A percentile compares a stretch with the other conserved stretches of the same genome.
Evolutionary conservation across 2,113 vertebrate species (phyloP).

Genomic region (Garra rufa): DNA sequence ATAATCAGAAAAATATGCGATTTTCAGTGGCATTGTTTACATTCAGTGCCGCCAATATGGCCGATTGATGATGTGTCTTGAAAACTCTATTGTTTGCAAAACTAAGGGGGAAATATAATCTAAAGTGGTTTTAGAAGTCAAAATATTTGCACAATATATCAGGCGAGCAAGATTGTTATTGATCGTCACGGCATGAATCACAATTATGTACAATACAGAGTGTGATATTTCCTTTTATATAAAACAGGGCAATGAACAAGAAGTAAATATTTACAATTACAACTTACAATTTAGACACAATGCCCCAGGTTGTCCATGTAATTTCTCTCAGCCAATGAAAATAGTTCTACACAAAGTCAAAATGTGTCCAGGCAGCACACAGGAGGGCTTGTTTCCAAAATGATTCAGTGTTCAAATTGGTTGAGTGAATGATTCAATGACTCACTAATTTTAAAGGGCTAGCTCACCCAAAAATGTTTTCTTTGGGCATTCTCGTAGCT

Average conservation of each 20-base stretch:
- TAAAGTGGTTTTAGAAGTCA: background rate
- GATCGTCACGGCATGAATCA: background rate
- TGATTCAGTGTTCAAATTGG: background rate
- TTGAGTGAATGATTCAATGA: background rate
- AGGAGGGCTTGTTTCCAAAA: background rate
- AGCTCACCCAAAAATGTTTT: too few species aligned
- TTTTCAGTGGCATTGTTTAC: too few species aligned
- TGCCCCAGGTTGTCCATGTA: background rate
- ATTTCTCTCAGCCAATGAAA: background rate
- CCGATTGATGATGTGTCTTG: too few species aligned
- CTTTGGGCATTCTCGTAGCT: too few species aligned
- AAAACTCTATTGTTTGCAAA: background rate
- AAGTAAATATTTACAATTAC: background rate
- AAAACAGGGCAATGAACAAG: background rate
- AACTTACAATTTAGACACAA: conserved; percentile 1
- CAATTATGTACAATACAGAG: background rate
- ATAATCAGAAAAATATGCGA: too few species aligned
- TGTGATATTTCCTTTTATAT: background rate
- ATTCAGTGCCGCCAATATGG: too few species aligned
- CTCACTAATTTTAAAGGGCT: too few species aligned
- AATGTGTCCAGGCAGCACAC: background rate
- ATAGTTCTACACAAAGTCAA: background rate
- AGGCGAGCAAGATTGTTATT: background rate
- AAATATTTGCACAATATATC: background rate
- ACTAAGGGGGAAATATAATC: background rate